Evolutionary conservation across 2,888 invertebrate genomes (phyloP).

Genomic region (Perizoma affinitatum): DNA sequence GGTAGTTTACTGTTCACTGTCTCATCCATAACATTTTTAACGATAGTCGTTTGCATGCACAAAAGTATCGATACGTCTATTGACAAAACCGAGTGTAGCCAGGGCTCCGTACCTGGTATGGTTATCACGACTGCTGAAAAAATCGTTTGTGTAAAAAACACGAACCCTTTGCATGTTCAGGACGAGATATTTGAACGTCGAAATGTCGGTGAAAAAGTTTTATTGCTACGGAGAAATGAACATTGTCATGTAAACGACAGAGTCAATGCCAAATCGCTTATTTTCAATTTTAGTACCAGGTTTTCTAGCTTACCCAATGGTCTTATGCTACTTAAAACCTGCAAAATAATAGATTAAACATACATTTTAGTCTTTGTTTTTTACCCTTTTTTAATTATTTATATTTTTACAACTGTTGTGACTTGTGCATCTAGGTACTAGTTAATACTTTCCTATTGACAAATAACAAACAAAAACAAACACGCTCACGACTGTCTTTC

Average conservation of each 20-base stretch:
- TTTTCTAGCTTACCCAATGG: no score
- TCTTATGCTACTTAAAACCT: no score
- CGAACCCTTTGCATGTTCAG: slow-evolving; percentile 49
- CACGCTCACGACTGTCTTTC: no score
- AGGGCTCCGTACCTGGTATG: slow-evolving; percentile 54
- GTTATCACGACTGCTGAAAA: slow-evolving; percentile 64
- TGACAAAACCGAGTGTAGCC: slow-evolving; percentile 65
- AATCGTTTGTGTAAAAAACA: slow-evolving; percentile 63
- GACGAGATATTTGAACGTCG: slow-evolving; percentile 46
- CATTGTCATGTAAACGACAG: slow-evolving; percentile 36
- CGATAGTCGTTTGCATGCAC: slow-evolving; percentile 42
- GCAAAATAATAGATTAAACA: no score
- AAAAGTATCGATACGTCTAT: slow-evolving; percentile 51
- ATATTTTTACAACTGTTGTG: no score
- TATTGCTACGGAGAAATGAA: slow-evolving; percentile 40
- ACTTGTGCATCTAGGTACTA: no score
- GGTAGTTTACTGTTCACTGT: slow-evolving; percentile 4
- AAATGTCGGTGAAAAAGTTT: slow-evolving; percentile 48
- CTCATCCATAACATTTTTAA: slow-evolving; percentile 28
- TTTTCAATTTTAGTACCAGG: no score
- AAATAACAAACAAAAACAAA: no score
- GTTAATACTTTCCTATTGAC: no score
- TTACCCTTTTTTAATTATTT: no score
- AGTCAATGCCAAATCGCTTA: slow-evolving; percentile 19
- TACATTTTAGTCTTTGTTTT: no score